These are phyloP conservation scores for Prolemur simus DNA, from an alignment of 2,113 vertebrate species.

Conservation along the genomic window DNA sequence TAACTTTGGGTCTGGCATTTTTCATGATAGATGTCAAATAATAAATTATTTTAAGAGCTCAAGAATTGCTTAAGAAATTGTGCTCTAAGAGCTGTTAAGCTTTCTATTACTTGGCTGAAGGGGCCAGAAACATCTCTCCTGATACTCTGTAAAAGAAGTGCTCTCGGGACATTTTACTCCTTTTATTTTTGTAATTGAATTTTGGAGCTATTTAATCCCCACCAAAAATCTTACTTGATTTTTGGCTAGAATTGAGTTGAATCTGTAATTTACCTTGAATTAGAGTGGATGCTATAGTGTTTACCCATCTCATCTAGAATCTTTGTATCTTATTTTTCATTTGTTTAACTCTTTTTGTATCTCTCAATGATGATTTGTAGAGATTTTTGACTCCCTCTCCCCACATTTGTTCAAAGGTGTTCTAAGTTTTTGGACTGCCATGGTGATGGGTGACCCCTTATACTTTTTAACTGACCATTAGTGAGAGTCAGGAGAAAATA, in stretches of 20 bases:
- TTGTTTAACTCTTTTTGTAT: background rate
- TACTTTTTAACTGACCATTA: background rate
- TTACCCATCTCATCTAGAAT: background rate
- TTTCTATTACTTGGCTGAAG: background rate
- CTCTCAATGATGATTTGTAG: background rate
- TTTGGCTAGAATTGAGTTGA: slow-evolving; percentile 9
- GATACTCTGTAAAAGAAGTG: background rate
- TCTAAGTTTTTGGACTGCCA: background rate
- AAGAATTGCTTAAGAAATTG: background rate
- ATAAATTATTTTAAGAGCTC: background rate
- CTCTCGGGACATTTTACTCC: background rate
- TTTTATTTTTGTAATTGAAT: background rate
- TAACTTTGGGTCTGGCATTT: background rate
- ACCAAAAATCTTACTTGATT: background rate
- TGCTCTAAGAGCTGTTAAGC: background rate
- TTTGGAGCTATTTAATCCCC: background rate
- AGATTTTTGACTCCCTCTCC: background rate
- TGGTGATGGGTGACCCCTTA: background rate
- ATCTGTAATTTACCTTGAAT: background rate
- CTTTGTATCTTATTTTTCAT: background rate
- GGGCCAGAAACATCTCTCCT: background rate
- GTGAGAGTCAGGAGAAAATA: background rate
- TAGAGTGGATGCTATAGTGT: background rate
- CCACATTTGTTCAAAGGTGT: background rate
- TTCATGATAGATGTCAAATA: background rate